Evolutionary conservation across 2,113 vertebrate genomes (phyloP).

Genomic region (Lichenostomus cassidix): DNA sequence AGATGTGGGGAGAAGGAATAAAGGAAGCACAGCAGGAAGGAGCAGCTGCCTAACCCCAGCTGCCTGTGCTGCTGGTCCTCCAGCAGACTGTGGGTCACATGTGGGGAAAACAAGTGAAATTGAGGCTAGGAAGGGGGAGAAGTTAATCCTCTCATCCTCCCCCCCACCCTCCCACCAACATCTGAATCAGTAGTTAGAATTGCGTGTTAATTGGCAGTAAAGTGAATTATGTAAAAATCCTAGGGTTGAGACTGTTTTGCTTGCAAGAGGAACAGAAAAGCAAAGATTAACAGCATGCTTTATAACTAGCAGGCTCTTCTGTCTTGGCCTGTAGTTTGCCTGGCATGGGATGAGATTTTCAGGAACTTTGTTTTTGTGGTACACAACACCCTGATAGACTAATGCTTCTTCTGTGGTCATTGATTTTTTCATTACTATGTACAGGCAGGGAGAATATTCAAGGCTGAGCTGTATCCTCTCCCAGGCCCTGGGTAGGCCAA

Average conservation of each 20-base stretch:
- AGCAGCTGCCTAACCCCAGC: not conserved
- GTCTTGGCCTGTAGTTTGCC: not conserved
- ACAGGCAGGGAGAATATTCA: not conserved
- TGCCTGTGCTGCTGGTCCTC: not conserved
- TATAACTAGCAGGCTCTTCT: not conserved
- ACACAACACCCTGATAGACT: not conserved
- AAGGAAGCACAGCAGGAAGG: not conserved
- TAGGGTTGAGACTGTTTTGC: not conserved
- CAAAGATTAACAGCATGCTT: not conserved
- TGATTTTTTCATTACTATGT: not conserved
- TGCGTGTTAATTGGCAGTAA: not conserved
- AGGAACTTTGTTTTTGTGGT: not conserved
- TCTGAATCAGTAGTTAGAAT: not conserved
- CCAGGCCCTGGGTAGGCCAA: not conserved
- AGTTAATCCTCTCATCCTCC: not conserved
- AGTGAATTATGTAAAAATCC: not conserved
- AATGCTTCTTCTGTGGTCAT: not conserved
- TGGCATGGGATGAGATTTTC: not conserved
- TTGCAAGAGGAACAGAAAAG: not conserved
- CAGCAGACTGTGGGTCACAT: fast-evolving
- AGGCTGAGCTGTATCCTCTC: not conserved
- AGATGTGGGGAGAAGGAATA: not conserved
- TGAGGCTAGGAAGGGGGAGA: not conserved
- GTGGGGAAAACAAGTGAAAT: not conserved
- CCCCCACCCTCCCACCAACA: fast-evolving